Evolutionary conservation across 2,113 vertebrate genomes (phyloP).

Genomic region (Nesogale talazaci): DNA sequence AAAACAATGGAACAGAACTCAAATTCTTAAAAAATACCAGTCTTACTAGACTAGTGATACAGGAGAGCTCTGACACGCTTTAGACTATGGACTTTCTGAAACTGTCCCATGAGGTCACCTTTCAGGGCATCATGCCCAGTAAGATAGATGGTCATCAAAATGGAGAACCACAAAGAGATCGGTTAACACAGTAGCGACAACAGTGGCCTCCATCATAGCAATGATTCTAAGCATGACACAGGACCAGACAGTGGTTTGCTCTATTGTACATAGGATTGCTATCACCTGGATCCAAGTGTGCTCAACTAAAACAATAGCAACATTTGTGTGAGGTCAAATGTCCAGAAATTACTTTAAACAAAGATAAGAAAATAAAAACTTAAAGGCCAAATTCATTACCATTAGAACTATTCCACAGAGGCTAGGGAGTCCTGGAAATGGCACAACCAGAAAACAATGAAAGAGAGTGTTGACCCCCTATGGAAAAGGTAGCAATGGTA

Average conservation of each 20-base stretch:
- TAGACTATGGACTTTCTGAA: not conserved
- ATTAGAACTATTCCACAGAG: no score
- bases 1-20: not conserved
- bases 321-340: not conserved
- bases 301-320: not conserved
- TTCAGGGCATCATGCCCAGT: not conserved
- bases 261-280: no score
- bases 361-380: not conserved
- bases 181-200: no score
- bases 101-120: not conserved
- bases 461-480: not conserved
- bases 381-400: no score
- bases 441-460: not conserved
- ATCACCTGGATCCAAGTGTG: not conserved
- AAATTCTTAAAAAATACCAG: not conserved
- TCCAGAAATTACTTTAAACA: not conserved
- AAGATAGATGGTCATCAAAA: not conserved
- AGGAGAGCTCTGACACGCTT: not conserved
- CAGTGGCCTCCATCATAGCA: no score
- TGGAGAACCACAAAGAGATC: not conserved
- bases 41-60: not conserved
- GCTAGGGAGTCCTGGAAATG: not conserved
- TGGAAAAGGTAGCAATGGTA: not conserved
- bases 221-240: no score
- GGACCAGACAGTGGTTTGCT: no score